Base-by-base conservation (phyloP, 1,140 invertebrate species). In the Watersipora subatra region DNA sequence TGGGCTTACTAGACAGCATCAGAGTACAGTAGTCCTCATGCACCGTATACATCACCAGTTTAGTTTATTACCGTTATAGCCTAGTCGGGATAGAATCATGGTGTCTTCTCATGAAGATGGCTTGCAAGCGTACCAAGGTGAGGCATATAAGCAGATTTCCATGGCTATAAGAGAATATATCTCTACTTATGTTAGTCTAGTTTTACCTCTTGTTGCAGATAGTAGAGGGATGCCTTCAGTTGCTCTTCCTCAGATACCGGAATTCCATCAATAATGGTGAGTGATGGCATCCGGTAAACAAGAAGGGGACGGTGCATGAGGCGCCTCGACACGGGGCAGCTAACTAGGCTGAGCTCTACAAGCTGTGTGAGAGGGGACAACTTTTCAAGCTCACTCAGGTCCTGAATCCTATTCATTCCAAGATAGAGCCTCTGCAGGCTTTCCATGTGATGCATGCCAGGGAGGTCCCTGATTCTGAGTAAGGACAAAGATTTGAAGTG, bases 361-460 rank as follows among this genome's bases (percentile, higher is more conserved):
- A 79, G 65, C 62, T 71, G 76, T 15, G 64, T 61, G 28, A 78
- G 62, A 62, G 70, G 57, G 17, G 75, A 73, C 28, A 80, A 61
- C 58, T 75, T 78, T 63, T 78, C 75, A 27, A 80, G 63, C 55
- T 79, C 77, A 46, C 64, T 61, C 27, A 78, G 67, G 63, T 80
- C 78, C 73, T 76, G 75, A 20, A 80, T 73, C 66, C 76, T 71
- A 65, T 81, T 81, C 22, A 75, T 76, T 2, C 78, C 79, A 2
- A 81, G 69, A 68, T 77, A 81, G 1, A 81, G 68, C 46, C 77
- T 71, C 65, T 78, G 72, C 12, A 81, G 66, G 65, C 75, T 75
- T 61, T 76, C 72, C 27, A 80, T 64, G 62, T 69, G 69, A 25
- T 68, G 69, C 28, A 81, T 65, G 63, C 75, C 69, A 15, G 68